Evolutionary conservation across 2,797 vertebrate species (phyloP).

Genomic region (Brotula barbata): DNA sequence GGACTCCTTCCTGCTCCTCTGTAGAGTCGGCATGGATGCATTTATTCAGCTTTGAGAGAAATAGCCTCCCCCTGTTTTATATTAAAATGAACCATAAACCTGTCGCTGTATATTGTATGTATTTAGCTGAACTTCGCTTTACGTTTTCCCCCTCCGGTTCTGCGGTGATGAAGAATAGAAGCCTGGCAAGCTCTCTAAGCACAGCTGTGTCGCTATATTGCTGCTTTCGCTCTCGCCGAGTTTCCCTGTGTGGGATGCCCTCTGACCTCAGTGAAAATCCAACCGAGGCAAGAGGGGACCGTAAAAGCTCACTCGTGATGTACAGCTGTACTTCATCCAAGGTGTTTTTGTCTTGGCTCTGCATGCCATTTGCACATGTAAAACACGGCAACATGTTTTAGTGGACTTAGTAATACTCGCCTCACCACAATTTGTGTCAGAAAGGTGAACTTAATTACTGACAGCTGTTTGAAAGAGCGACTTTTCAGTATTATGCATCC

Average conservation of each 20-base stretch:
- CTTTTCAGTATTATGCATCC: too few species aligned
- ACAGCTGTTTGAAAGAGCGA: neutral
- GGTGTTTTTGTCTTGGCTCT: slow-evolving; percentile 29
- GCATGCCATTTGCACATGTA: slow-evolving; percentile 16
- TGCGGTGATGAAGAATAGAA: slow-evolving; percentile 51
- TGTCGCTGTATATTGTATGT: slow-evolving; percentile 56
- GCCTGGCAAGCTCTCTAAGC: slow-evolving; percentile 48
- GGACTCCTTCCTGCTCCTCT: slow-evolving; percentile 36
- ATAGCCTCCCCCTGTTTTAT: slow-evolving; percentile 59
- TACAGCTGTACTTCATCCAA: slow-evolving; percentile 50
- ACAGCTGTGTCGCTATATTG: slow-evolving; percentile 56
- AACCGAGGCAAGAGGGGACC: slow-evolving; percentile 44
- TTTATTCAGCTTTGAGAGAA: slow-evolving; percentile 42
- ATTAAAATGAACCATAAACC: slow-evolving; percentile 66
- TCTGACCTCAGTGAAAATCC: slow-evolving; percentile 63
- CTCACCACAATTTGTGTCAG: neutral
- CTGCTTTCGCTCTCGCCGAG: slow-evolving; percentile 39
- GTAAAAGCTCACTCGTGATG: slow-evolving; percentile 54
- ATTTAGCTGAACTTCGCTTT: slow-evolving; percentile 58
- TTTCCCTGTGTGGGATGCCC: slow-evolving; percentile 59
- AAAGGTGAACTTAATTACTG: neutral
- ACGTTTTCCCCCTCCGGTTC: slow-evolving; percentile 31
- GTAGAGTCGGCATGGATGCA: slow-evolving; percentile 39
- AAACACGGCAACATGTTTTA: slow-evolving; percentile 12
- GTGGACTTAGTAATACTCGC: neutral